A percentile compares a stretch with the other conserved stretches of the same genome.
These are phyloP conservation scores for Cephus nigrinus DNA, from an alignment of 2,888 invertebrate species.

Conservation along the genomic window DNA sequence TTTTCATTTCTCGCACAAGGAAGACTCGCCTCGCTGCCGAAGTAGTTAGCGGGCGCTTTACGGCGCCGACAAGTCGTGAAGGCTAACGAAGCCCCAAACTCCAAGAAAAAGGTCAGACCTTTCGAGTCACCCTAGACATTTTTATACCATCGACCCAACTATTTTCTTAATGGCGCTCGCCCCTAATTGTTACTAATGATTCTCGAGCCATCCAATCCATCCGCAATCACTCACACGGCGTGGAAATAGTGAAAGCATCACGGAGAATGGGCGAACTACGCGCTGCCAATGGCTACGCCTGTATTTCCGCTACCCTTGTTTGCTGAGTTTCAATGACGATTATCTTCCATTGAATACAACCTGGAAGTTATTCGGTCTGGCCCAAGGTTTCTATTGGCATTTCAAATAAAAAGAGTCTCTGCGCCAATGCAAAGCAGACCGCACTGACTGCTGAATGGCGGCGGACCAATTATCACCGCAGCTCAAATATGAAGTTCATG, in stretches of 20 bases:
- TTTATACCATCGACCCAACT: not conserved
- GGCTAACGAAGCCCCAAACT: not conserved
- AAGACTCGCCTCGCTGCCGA: not conserved
- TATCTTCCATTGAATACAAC: not conserved
- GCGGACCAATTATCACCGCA: not conserved
- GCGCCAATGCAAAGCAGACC: not conserved
- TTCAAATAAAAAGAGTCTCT: not conserved
- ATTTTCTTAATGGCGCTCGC: not conserved
- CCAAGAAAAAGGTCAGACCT: too few relatives aligned
- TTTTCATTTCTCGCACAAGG: not conserved
- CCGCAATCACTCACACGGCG: not conserved
- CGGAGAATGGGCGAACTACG: not conserved
- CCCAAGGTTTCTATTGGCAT: conserved; percentile 1
- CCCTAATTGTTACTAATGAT: not conserved
- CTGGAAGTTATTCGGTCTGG: not conserved
- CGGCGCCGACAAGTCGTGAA: not conserved
- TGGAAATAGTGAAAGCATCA: not conserved
- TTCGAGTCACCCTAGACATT: not conserved
- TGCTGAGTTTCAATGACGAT: not conserved
- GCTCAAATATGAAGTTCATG: not conserved
- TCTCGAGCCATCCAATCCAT: not conserved
- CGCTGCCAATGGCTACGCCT: not conserved
- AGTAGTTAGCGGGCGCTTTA: not conserved
- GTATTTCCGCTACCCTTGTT: not conserved
- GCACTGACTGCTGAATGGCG: not conserved